These are phyloP conservation scores for Pemphigus obesinymphae DNA, from an alignment of 1,140 invertebrate species.

Conservation along the genomic window DNA sequence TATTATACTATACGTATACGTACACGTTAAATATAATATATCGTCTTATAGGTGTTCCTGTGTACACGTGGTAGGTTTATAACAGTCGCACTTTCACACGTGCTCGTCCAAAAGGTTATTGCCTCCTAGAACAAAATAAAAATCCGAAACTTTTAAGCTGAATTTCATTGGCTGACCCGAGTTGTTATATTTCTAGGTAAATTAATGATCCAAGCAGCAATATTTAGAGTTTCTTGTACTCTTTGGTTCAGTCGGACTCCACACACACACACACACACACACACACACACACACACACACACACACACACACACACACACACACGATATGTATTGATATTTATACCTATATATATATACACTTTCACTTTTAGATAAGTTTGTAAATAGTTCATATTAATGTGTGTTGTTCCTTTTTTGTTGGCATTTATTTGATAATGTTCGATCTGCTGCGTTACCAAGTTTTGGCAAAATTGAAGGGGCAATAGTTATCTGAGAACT, in stretches of 20 bases:
- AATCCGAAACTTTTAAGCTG: neutral
- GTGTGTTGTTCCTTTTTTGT: neutral
- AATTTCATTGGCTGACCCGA: neutral
- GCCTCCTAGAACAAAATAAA: neutral
- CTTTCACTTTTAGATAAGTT: constrained; percentile 20
- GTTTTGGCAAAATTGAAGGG: neutral
- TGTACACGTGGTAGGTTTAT: neutral
- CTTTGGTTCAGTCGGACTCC: neutral
- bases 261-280: neutral
- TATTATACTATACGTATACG: too few relatives aligned
- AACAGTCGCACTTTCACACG: constrained; percentile 10
- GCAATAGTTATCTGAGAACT: neutral
- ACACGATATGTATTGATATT: too few relatives aligned
- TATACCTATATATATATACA: neutral
- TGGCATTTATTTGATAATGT: neutral
- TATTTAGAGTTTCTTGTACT: neutral
- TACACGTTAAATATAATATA: neutral
- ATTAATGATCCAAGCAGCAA: neutral
- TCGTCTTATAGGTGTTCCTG: neutral
- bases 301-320: neutral
- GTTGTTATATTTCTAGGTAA: neutral
- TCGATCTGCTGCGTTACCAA: neutral
- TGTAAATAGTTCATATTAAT: neutral
- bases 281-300: too few relatives aligned
- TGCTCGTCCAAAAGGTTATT: constrained; percentile 10